Conservation (phyloP, 1,140 invertebrate genomes). For the Brachionus angularis region DNA sequence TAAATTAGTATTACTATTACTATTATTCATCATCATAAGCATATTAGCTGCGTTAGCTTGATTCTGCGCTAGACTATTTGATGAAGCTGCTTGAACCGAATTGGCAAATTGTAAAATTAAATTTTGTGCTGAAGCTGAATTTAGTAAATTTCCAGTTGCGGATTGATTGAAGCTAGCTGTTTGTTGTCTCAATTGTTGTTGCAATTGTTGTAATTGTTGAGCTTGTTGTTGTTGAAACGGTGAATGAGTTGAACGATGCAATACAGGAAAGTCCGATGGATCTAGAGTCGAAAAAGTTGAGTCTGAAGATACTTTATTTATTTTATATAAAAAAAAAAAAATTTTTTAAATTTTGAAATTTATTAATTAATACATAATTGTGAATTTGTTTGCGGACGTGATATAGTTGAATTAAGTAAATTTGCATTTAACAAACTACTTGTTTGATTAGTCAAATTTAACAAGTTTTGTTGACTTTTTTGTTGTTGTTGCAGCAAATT, state of each 20-base stretch:
- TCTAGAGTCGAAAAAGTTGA: conserved; percentile 19
- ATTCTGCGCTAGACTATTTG: conserved; percentile 2
- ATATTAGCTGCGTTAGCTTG: conserved; percentile 19
- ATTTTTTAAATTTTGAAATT: not conserved
- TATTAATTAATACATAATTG: conserved; percentile 26
- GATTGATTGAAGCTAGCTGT: not conserved
- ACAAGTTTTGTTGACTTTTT: too few relatives aligned
- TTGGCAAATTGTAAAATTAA: conserved; percentile 37
- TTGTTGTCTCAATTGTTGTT: conserved; percentile 12
- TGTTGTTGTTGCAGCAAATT: too few relatives aligned
- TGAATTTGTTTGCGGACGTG: conserved; percentile 31
- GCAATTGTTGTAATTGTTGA: not conserved
- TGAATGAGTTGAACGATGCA: conserved; percentile 25
- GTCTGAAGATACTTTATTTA: conserved; percentile 24
- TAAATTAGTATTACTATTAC: conserved; percentile 37
- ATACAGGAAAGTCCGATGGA: conserved; percentile 17
- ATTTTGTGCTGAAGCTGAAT: conserved; percentile 22
- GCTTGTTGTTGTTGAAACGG: conserved; percentile 26
- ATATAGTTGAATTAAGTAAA: conserved; percentile 30
- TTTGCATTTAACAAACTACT: conserved; percentile 20
- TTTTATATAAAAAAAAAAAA: too few relatives aligned
- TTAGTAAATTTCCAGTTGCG: not conserved
- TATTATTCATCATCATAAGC: conserved; percentile 42
- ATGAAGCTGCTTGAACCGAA: conserved; percentile 11
- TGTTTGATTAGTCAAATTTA: too few relatives aligned